A percentile compares a stretch with the other conserved stretches of the same genome.
Evolutionary conservation across 2,888 invertebrate species (phyloP).

Genomic region (Eudemis profundana): DNA sequence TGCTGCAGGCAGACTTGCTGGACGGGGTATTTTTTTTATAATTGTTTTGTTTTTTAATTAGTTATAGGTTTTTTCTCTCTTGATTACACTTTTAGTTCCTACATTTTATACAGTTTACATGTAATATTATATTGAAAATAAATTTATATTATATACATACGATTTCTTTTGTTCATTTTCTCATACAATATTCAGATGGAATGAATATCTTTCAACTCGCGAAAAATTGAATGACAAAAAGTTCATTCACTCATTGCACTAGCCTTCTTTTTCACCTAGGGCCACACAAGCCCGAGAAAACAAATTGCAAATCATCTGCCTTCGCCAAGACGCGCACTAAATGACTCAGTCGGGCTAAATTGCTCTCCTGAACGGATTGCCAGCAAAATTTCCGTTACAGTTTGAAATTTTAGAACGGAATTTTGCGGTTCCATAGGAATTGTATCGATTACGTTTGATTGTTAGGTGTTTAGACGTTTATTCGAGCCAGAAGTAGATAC

Average conservation of each 20-base stretch:
- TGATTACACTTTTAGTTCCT: too few species aligned
- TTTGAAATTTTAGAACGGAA: conserved; percentile 68
- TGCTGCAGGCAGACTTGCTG: too few species aligned
- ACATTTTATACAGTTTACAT: too few species aligned
- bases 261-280: conserved; percentile 47
- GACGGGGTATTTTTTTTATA: too few species aligned
- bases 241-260: conserved; percentile 45
- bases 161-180: too few species aligned
- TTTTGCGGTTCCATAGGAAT: conserved; percentile 67
- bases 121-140: too few species aligned
- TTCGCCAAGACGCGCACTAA: conserved; percentile 71
- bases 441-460: conserved; percentile 62
- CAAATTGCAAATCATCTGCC: conserved; percentile 85
- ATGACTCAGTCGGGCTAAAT: conserved; percentile 84
- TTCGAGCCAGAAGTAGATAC: neutral
- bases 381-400: conserved; percentile 79
- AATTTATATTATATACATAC: too few species aligned
- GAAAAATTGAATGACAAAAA: neutral
- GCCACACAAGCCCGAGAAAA: conserved; percentile 72
- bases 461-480: conserved; percentile 16
- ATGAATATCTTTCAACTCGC: too few species aligned
- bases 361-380: conserved; percentile 72
- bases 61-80: too few species aligned
- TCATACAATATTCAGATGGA: too few species aligned
- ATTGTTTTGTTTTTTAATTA: too few species aligned